Evolutionary conservation across 1,140 invertebrate genomes (phyloP).

Genomic region (Bombyx mori): ASM3026992v2 NC_085115.1:5561501-5562000

Average conservation of each 20-base stretch:
- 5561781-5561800: no score
- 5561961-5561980: no score
- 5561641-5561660: constrained; percentile 4
- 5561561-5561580: constrained; percentile 22
- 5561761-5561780: no score
- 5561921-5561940: constrained; percentile 7
- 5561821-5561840: no score
- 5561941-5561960: background rate
- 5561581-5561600: constrained; percentile 11
- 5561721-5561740: no score
- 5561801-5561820: no score
- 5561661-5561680: constrained; percentile 16
- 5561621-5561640: constrained; percentile 24
- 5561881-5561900: background rate
- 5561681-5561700: constrained; percentile 8
- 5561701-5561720: constrained; percentile 1
- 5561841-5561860: no score
- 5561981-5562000: no score
- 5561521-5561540: constrained; percentile 9
- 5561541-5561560: constrained; percentile 22
- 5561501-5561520: constrained; percentile 12
- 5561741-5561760: no score
- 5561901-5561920: constrained; percentile 28
- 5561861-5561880: no score
- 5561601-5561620: constrained; percentile 18